phyloP scores from a whole-genome alignment of 2,888 invertebrate genomes.

The Anarsia innoxiella region DNA sequence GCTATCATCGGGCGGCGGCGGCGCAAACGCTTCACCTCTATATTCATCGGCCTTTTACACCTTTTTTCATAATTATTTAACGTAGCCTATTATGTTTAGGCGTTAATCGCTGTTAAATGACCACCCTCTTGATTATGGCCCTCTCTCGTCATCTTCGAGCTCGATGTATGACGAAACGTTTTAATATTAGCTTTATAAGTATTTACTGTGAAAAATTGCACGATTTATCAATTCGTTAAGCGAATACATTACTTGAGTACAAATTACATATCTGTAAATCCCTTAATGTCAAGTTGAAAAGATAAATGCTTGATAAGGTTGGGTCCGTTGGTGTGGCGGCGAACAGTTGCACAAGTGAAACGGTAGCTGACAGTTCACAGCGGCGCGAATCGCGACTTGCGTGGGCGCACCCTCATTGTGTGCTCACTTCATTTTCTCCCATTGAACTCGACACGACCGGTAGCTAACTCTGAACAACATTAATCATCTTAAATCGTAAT shows the following conservation, averaged over 20 bases:
- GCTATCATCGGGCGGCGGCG: constrained; percentile 59
- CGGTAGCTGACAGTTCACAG: constrained; percentile 57
- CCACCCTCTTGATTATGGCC: constrained; percentile 51
- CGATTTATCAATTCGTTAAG: constrained; percentile 24
- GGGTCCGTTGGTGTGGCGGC: constrained; percentile 10
- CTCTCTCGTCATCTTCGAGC: constrained; percentile 31
- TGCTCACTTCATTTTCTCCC: constrained; percentile 57
- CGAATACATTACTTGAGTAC: constrained; percentile 19
- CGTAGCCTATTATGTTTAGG: constrained; percentile 60
- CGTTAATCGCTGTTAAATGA: constrained; percentile 64
- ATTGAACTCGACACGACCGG: constrained; percentile 50
- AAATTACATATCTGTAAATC: constrained; percentile 13
- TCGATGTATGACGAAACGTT: constrained; percentile 38
- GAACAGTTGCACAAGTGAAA: constrained; percentile 27
- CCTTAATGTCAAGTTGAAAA: constrained; percentile 12
- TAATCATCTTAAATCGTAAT: constrained; percentile 44
- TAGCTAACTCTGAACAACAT: constrained; percentile 46
- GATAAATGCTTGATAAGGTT: constrained; percentile 13
- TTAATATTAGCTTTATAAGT: constrained; percentile 42
- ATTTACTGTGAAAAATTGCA: constrained; percentile 32
- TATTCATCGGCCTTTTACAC: constrained; percentile 60
- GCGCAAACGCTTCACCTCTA: constrained; percentile 54
- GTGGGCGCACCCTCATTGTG: constrained; percentile 57
- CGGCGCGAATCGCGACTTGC: constrained; percentile 35
- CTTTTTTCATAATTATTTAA: constrained; percentile 67